Evolutionary conservation across 2,888 invertebrate species (phyloP), one percentile per base, ranked within the genome.

Genomic region (Quadriops clusia): DNA sequence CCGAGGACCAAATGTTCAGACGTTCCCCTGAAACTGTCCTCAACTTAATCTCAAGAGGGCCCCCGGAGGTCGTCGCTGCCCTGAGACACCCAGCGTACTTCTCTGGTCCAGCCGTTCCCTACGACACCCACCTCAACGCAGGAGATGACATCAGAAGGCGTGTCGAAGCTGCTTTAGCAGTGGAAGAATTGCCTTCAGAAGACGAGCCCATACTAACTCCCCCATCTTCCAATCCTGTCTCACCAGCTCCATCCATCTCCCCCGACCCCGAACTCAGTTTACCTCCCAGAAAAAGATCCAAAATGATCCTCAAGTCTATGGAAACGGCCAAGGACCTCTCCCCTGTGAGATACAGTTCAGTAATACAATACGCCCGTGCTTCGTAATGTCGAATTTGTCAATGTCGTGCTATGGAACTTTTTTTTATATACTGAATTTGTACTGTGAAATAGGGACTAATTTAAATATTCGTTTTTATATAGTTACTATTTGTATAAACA

Each of bases 331-430:
- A 36, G 17, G 32, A 36, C 23, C 33, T 39, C 20, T 34, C 56
- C 9, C 56, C 58, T 13, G 60, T 61, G 34, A 49, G 62, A 27
- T 59, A 61, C 55, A 77, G 68, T 53, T 85, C 87, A 3, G 89
- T 89, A 27, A 89, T 87, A 54, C 85, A 85, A 45, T 89, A 84
- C 54, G 89, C 87, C 10, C 74, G 77, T 42, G 76, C 83, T 49
- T 65, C 68, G 56, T 61, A 74, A 54, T 44, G 35, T 40, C 18
- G n/a, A n/a, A n/a, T 20, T 20, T 17, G 22, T 30, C 30, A 17
- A 15, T 28, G 7, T 16, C 21, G 20, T 28, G 10, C 15, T 8
- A 21, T 10, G 18, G 17, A 15, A 22, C 17, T 18, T 15, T 23
- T 17, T 12, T 23, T 28, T 23, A 14, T 8, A 11, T 24, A n/a